phyloP scores from a whole-genome alignment of 2,113 vertebrate genomes.

The Proteles cristata region DNA sequence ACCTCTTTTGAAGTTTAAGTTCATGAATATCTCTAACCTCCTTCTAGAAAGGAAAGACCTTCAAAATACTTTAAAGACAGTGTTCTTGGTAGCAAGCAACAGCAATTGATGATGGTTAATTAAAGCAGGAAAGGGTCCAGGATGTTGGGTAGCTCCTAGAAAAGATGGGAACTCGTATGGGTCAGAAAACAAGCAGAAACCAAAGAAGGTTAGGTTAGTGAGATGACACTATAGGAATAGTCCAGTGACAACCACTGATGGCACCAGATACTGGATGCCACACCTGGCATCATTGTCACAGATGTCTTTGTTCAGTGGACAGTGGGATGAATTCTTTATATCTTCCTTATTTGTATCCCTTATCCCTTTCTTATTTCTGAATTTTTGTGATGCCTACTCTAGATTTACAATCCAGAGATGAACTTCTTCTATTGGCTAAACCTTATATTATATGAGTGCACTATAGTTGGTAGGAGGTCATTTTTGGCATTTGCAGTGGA shows the following conservation, averaged over 20 bases:
- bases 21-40: not conserved
- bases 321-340: not conserved
- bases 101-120: not conserved
- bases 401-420: not conserved
- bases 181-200: not conserved
- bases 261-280: not conserved
- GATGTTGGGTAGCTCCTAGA: not conserved
- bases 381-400: not conserved
- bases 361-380: not conserved
- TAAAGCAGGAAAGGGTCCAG: not conserved
- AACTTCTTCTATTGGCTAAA: not conserved
- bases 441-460: not conserved
- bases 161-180: not conserved
- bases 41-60: not conserved
- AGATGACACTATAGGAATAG: not conserved
- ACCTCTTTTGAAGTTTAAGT: not conserved
- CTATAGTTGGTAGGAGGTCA: not conserved
- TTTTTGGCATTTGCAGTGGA: not conserved
- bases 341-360: not conserved
- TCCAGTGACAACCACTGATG: not conserved
- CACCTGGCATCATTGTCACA: too few relatives aligned
- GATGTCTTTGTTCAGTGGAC: not conserved
- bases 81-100: not conserved
- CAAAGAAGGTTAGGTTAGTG: not conserved
- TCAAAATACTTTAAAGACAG: conserved; percentile 10